Base-by-base conservation (phyloP, 2,888 invertebrate species). In the Parnassius apollo region DNA sequence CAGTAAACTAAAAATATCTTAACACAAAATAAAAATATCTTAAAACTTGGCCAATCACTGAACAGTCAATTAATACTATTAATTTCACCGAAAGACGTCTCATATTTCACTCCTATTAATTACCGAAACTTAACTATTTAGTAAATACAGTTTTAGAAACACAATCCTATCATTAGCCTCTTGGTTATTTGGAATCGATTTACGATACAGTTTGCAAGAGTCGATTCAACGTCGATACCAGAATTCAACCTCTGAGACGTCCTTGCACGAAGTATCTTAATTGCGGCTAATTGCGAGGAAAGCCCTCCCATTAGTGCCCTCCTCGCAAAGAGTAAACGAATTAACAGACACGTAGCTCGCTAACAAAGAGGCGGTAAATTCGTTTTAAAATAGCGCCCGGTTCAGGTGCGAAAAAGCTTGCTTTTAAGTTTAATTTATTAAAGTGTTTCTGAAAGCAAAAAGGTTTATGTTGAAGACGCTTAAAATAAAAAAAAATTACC, bases 211-310 rank as follows among this genome's bases (percentile, higher is more conserved):
- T 52, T 53, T 46, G 12, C 48, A 10, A 13, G 45, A 63, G 50
- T 51, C 53, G 63, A 63, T 58, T 53, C 11, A 55, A 42, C 50
- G 13, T 55, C 63, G 56, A 60, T 64, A 64, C 51, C 13, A 66
- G 68, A 66, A 64, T 66, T 67, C 73, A 73, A 75, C 74, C 75
- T 74, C 72, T 60, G 59, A 69, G 80, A 79, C 75, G 77, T 80
- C 84, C 79, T 77, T 79, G 82, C 79, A 73, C 78, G 77, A 74
- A 85, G 85, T 79, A 81, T 85, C 88, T 87, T 90, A 89, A 91
- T 89, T 89, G 86, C 74, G 81, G 84, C 83, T 88, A 90, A 90
- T 89, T 88, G 88, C 79, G 80, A 87, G 89, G 83, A 87, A 87
- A 88, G 84, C 85, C 79, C 75, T 77, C 82, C 86, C 82, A 87